Conservation (phyloP, 2,888 invertebrate species). For the Pyrochroa serraticornis region DNA sequence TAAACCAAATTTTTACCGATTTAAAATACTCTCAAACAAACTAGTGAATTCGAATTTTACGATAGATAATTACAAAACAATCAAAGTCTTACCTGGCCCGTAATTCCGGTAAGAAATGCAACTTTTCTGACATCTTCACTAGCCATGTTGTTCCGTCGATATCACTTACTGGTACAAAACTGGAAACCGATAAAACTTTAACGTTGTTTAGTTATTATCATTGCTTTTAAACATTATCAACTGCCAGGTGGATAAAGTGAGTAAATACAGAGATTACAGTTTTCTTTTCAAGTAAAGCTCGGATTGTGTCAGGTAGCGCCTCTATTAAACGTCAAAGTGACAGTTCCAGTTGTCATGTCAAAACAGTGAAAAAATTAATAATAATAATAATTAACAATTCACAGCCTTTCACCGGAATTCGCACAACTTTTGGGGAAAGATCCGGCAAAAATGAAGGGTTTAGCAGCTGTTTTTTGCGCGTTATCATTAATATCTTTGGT, state of each 20-base stretch:
- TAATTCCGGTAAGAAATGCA: conserved; percentile 95
- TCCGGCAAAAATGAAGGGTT: background rate
- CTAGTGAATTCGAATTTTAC: background rate
- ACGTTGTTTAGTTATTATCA: no score
- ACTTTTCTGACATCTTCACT: conserved; percentile 62
- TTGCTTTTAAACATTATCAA: no score
- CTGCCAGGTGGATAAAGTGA: no score
- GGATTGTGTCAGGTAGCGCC: no score
- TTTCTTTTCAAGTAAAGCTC: no score
- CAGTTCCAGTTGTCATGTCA: no score
- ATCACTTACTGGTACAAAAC: background rate
- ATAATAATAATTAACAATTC: no score
- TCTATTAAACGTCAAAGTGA: no score
- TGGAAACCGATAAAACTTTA: no score
- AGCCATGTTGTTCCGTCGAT: conserved; percentile 25
- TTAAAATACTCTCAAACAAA: conserved; percentile 4
- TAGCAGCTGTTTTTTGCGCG: background rate
- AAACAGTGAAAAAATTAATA: no score
- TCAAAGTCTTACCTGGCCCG: conserved; percentile 81
- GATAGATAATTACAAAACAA: background rate
- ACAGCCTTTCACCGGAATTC: background rate
- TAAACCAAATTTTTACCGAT: background rate
- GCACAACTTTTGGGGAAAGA: no score
- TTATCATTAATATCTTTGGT: background rate
- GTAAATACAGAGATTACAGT: no score